phyloP scores from a whole-genome alignment of 1,140 invertebrate genomes.

The Stegodyphus mimosarum region DNA sequence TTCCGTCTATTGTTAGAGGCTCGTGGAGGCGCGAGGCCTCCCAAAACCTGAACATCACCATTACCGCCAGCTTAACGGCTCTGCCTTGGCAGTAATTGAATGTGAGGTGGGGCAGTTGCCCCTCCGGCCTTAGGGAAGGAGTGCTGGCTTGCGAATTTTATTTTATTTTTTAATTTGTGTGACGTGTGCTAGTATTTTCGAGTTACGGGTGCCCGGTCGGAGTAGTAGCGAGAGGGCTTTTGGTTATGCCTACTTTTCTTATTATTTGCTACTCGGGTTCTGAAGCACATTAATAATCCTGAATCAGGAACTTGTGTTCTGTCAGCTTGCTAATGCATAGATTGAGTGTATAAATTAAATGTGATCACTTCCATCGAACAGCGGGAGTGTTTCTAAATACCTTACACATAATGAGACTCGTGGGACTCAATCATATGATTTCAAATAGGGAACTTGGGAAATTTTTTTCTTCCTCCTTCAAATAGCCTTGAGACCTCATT shows the following conservation, averaged over 20 bases:
- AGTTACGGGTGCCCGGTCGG: too few relatives aligned
- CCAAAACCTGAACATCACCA: slow-evolving; percentile 15
- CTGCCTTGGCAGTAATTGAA: slow-evolving; percentile 30
- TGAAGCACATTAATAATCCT: background rate
- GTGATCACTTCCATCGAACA: background rate
- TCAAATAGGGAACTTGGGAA: too few relatives aligned
- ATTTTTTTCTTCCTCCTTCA: too few relatives aligned
- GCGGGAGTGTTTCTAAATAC: too few relatives aligned
- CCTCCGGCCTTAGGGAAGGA: background rate
- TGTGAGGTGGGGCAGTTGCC: slow-evolving; percentile 38
- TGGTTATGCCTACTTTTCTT: background rate
- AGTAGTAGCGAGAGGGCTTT: too few relatives aligned
- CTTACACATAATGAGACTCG: too few relatives aligned
- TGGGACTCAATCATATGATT: too few relatives aligned
- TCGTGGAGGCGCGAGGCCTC: background rate
- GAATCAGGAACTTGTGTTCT: background rate
- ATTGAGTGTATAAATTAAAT: background rate
- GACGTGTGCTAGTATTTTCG: too few relatives aligned
- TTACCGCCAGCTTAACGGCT: slow-evolving; percentile 2
- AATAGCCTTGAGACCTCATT: too few relatives aligned
- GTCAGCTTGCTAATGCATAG: background rate
- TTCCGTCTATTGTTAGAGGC: background rate
- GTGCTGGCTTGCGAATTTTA: background rate
- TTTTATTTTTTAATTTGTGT: too few relatives aligned
- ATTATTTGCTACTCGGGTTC: background rate